Percentiles rank a stretch among this genome's conserved stretches.
These are phyloP conservation scores for Tenthredo livida DNA, from an alignment of 2,888 invertebrate genomes.

Conservation along the genomic window DNA sequence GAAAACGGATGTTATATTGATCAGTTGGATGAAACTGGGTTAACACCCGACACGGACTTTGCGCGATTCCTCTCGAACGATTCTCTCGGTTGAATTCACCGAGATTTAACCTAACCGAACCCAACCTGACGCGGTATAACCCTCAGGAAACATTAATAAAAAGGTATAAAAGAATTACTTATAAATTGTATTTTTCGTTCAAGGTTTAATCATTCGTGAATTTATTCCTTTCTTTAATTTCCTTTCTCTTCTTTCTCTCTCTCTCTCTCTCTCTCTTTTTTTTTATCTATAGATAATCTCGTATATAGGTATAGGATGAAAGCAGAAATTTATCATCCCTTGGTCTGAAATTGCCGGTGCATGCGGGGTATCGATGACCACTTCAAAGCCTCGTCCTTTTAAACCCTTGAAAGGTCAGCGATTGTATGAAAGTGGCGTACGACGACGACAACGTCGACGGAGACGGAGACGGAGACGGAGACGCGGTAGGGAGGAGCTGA, in stretches of 20 bases:
- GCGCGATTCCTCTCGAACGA: conserved; percentile 35
- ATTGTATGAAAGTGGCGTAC: conserved; percentile 43
- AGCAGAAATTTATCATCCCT: neutral
- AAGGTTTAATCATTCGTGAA: neutral
- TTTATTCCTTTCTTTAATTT: neutral
- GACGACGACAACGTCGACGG: neutral
- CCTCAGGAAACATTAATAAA: neutral
- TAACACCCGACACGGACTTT: conserved; percentile 60
- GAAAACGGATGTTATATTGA: conserved; percentile 49
- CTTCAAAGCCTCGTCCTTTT: conserved; percentile 14
- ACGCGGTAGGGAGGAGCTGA: neutral
- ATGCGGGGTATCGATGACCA: conserved; percentile 11
- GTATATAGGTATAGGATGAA: neutral
- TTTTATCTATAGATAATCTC: neutral
- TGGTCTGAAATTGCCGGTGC: neutral
- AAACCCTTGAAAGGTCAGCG: conserved; percentile 43
- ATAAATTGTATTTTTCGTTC: neutral
- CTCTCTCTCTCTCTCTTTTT: neutral
- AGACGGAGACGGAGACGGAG: neutral
- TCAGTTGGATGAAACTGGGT: conserved; percentile 66
- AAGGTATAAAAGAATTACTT: neutral
- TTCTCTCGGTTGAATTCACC: conserved; percentile 28
- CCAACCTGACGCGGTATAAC: neutral
- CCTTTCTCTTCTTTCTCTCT: neutral
- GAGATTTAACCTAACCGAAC: neutral